phyloP scores from a whole-genome alignment of 2,888 invertebrate species.

The Steinernema hermaphroditum region DNA sequence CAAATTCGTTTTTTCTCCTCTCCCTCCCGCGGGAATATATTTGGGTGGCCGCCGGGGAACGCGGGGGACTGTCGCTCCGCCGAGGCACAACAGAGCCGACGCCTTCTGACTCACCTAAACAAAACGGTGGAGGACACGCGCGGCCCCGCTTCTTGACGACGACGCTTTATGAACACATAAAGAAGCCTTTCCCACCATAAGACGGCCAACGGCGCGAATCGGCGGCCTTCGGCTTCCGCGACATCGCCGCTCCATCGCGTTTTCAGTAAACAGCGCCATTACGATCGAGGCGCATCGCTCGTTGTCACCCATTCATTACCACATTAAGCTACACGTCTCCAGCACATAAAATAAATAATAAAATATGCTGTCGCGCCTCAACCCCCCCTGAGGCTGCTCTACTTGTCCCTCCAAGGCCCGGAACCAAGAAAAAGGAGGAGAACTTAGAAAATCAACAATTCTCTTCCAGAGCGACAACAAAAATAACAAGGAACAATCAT shows the following conservation, averaged over 20 bases:
- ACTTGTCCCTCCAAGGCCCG: neutral
- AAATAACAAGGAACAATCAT: slow-evolving; percentile 10
- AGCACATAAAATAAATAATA: slow-evolving; percentile 31
- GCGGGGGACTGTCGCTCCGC: slow-evolving; percentile 12
- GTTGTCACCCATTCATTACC: slow-evolving; percentile 31
- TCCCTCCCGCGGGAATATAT: slow-evolving; percentile 18
- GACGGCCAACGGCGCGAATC: slow-evolving; percentile 6
- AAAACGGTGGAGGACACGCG: slow-evolving; percentile 4
- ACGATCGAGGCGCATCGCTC: slow-evolving; percentile 21
- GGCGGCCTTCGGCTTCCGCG: slow-evolving; percentile 9
- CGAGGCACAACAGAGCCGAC: neutral
- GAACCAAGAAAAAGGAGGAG: no score
- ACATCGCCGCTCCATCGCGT: slow-evolving; percentile 3
- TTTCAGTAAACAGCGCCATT: slow-evolving; percentile 27
- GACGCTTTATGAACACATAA: slow-evolving; percentile 30
- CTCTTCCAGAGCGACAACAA: slow-evolving; percentile 6
- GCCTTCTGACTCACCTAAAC: neutral
- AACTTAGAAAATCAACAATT: neutral
- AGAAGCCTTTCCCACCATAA: slow-evolving; percentile 27
- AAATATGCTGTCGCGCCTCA: slow-evolving; percentile 29
- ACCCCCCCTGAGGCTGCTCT: neutral
- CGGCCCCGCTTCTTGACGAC: neutral
- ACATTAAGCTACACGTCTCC: slow-evolving; percentile 20
- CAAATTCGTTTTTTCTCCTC: slow-evolving; percentile 22
- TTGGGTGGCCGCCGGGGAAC: slow-evolving; percentile 24